A percentile compares a stretch with the other conserved stretches of the same genome.
Conservation (phyloP, 2,888 invertebrate genomes). For the Nematopogon swammerdamellus region DNA sequence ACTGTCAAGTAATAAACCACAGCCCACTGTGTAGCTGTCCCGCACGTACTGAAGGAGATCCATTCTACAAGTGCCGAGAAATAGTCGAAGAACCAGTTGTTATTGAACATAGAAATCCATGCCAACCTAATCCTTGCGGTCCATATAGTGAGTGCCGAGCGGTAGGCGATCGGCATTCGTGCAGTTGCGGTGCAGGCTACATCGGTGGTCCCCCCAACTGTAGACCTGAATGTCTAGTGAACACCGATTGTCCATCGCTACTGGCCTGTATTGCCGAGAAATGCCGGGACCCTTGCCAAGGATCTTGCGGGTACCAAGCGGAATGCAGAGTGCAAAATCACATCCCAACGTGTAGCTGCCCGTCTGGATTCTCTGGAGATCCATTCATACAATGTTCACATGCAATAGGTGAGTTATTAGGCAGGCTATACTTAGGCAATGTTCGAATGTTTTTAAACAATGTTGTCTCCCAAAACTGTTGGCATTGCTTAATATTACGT, state of each 20-base stretch:
- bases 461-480: not conserved
- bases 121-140: conserved; percentile 77
- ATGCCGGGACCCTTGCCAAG: conserved; percentile 79
- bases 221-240: conserved; percentile 79
- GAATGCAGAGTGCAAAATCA: conserved; percentile 78
- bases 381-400: conserved; percentile 73
- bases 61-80: conserved; percentile 55
- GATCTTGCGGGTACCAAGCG: conserved; percentile 75
- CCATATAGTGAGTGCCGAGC: conserved; percentile 75
- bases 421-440: not conserved
- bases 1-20: conserved; percentile 76
- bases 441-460: not conserved
- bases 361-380: conserved; percentile 71
- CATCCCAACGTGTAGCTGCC: conserved; percentile 79
- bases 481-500: too few species aligned
- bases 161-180: conserved; percentile 68
- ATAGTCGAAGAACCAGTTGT: conserved; percentile 20
- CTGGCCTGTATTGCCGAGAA: conserved; percentile 79
- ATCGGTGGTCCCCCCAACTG: conserved; percentile 79
- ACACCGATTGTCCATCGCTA: conserved; percentile 75
- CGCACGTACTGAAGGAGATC: conserved; percentile 63
- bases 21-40: conserved; percentile 77
- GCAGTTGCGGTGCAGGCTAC: conserved; percentile 71
- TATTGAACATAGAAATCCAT: conserved; percentile 50
- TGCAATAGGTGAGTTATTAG: conserved; percentile 28